phyloP scores from a whole-genome alignment of 23 tunicate genomes.

The Halocynthia roretzi region DNA sequence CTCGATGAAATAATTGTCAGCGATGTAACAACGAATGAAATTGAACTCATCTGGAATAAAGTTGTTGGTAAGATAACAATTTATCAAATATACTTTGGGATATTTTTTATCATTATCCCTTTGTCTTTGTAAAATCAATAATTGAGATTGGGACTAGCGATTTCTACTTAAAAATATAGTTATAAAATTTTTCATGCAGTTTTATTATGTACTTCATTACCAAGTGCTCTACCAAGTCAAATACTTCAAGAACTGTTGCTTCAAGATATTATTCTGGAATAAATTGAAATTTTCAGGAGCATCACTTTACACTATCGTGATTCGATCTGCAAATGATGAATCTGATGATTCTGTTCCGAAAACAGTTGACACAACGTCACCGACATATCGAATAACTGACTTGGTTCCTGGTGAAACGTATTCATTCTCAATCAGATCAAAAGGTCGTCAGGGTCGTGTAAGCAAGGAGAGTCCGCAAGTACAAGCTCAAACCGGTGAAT shows the following conservation, averaged over 20 bases:
- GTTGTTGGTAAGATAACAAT: slow-evolving; percentile 26
- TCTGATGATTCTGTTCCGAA: neutral
- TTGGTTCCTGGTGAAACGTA: slow-evolving; percentile 23
- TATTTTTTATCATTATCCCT: too few species aligned
- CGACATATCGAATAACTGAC: neutral
- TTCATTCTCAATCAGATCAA: slow-evolving; percentile 25
- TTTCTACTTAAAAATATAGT: neutral
- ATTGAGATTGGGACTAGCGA: neutral
- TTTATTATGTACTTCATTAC: too few species aligned
- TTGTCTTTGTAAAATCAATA: neutral
- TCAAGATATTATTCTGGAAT: too few species aligned
- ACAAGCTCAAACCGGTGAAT: slow-evolving; percentile 26
- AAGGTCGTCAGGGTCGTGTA: slow-evolving; percentile 3
- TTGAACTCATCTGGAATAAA: slow-evolving; percentile 33
- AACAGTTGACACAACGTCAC: slow-evolving; percentile 4
- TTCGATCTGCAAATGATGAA: slow-evolving; percentile 2
- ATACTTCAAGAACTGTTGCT: too few species aligned
- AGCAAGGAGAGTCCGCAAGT: slow-evolving; percentile 24
- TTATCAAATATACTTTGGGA: too few species aligned
- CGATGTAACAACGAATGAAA: slow-evolving; percentile 38
- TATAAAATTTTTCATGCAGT: neutral
- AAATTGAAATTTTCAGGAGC: neutral
- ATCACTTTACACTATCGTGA: slow-evolving; percentile 9
- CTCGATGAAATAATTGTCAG: slow-evolving; percentile 16
- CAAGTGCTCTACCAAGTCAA: too few species aligned